These are phyloP conservation scores for Catocala fraxini DNA, from an alignment of 2,888 invertebrate genomes.

Conservation along the genomic window DNA sequence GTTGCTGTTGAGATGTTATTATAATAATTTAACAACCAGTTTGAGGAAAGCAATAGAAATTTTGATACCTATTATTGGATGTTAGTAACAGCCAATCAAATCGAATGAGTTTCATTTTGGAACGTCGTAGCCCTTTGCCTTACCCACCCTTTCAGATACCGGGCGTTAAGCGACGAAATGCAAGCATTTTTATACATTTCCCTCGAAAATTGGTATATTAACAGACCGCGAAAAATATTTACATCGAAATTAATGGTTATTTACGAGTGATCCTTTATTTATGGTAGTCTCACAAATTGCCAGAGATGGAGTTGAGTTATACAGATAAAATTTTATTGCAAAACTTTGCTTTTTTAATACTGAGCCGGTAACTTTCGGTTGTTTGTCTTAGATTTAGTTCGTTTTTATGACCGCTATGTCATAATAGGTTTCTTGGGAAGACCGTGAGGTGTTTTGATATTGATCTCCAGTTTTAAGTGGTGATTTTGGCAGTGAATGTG, in stretches of 20 bases:
- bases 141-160: too few relatives aligned
- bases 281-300: slow-evolving; percentile 58
- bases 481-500: slow-evolving; percentile 1
- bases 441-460: slow-evolving; percentile 1
- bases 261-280: slow-evolving; percentile 60
- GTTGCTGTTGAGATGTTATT: too few relatives aligned
- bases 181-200: too few relatives aligned
- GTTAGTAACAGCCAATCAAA: too few relatives aligned
- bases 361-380: slow-evolving; percentile 49
- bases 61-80: too few relatives aligned
- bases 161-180: too few relatives aligned
- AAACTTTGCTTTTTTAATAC: slow-evolving; percentile 57
- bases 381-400: slow-evolving; percentile 48
- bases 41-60: too few relatives aligned
- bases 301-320: slow-evolving; percentile 56
- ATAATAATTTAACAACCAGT: too few relatives aligned
- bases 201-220: background rate
- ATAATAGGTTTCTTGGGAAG: slow-evolving; percentile 13
- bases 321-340: slow-evolving; percentile 63
- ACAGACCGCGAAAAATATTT: slow-evolving; percentile 33
- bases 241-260: slow-evolving; percentile 60
- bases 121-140: too few relatives aligned
- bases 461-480: slow-evolving; percentile 1
- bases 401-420: slow-evolving; percentile 37
- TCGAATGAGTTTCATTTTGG: too few relatives aligned